Percentiles rank a stretch among this genome's conserved stretches.
phyloP scores from a whole-genome alignment of 2,797 vertebrate species.

The Graptemys geographica region DNA sequence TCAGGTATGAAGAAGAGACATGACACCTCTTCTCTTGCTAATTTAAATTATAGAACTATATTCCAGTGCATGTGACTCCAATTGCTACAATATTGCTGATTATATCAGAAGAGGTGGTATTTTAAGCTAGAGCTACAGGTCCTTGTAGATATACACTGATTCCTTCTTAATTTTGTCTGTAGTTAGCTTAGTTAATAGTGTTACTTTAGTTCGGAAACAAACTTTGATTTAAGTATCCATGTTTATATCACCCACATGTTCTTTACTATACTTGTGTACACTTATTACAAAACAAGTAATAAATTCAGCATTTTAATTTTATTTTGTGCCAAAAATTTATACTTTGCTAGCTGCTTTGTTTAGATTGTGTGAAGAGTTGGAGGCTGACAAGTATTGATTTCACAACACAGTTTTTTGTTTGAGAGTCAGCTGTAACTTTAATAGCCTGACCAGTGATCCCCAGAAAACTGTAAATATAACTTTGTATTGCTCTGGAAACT shows the following conservation, averaged over 20 bases:
- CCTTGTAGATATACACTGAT: neutral
- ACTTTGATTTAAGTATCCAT: neutral
- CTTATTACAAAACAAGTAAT: neutral
- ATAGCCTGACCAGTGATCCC: neutral
- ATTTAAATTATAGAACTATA: neutral
- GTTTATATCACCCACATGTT: neutral
- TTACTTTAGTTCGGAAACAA: neutral
- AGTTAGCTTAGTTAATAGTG: neutral
- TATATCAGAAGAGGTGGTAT: neutral
- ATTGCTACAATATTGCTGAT: neutral
- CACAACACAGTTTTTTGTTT: neutral
- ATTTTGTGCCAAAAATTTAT: neutral
- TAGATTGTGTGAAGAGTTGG: neutral
- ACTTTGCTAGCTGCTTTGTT: neutral
- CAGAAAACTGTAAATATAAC: neutral
- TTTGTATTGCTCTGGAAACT: neutral
- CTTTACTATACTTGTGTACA: neutral
- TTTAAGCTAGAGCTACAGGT: neutral
- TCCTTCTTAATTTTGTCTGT: neutral
- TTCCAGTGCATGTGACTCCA: neutral
- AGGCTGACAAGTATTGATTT: neutral
- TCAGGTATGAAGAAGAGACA: neutral
- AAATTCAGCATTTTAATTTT: neutral
- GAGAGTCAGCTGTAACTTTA: neutral
- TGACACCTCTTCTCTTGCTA: neutral